These are phyloP conservation scores for Thecophora atra DNA, from an alignment of 2,888 invertebrate genomes.

Conservation along the genomic window DNA sequence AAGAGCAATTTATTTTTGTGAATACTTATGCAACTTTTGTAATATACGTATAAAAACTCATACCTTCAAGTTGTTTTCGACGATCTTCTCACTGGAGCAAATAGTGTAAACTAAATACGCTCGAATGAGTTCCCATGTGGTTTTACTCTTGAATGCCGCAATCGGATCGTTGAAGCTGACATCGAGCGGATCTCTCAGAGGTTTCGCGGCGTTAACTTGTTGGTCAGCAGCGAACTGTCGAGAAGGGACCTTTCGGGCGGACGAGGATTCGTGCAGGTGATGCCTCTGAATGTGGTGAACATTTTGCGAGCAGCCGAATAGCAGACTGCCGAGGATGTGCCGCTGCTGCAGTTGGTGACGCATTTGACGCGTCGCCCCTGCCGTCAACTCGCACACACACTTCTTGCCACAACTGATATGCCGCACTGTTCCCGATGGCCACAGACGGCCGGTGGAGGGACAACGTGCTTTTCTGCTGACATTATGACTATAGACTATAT, in stretches of 20 bases:
- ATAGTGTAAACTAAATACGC: constrained; percentile 92
- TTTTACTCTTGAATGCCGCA: constrained; percentile 96
- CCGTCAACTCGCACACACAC: constrained; percentile 20
- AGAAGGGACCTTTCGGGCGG: constrained; percentile 31
- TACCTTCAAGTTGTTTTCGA: constrained; percentile 94
- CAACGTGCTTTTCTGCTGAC: constrained; percentile 27
- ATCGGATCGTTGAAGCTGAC: constrained; percentile 86
- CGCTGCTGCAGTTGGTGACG: constrained; percentile 37
- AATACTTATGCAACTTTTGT: neutral
- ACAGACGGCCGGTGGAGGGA: constrained; percentile 34
- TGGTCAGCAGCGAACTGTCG: too few relatives aligned
- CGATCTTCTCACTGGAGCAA: constrained; percentile 86
- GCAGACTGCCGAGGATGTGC: constrained; percentile 29
- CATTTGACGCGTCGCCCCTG: constrained; percentile 27
- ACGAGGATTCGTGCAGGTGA: constrained; percentile 42
- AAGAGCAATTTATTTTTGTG: neutral
- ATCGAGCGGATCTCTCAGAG: constrained; percentile 77
- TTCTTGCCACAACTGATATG: constrained; percentile 38
- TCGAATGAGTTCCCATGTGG: constrained; percentile 88
- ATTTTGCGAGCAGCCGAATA: constrained; percentile 22
- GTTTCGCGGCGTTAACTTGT: too few relatives aligned
- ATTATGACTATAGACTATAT: constrained; percentile 57
- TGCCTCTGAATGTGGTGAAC: constrained; percentile 28
- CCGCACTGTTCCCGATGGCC: too few relatives aligned
- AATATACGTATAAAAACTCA: constrained; percentile 49